These are phyloP conservation scores for Venustoraphidia nigricollis DNA, from an alignment of 2,888 invertebrate species.

Conservation along the genomic window DNA sequence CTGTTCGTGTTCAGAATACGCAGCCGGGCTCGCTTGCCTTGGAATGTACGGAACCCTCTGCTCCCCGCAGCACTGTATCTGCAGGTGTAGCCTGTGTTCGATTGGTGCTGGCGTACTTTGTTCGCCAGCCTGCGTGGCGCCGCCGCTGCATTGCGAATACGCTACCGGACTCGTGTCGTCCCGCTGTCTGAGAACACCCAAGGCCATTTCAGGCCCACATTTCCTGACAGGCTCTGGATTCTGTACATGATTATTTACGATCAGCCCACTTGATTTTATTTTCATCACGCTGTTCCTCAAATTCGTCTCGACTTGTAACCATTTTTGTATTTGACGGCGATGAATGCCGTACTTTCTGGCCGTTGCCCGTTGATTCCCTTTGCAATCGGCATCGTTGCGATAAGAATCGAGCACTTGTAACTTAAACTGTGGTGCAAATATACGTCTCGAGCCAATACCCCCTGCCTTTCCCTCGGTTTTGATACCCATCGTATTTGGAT, in stretches of 20 bases:
- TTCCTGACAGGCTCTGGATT: constrained; percentile 14
- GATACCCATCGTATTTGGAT: constrained; percentile 17
- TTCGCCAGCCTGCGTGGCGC: constrained; percentile 9
- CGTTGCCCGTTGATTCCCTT: constrained; percentile 79
- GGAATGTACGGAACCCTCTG: constrained; percentile 4
- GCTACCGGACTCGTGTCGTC: constrained; percentile 21
- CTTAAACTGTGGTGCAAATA: constrained; percentile 81
- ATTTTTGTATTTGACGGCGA: constrained; percentile 80
- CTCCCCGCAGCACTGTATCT: neutral
- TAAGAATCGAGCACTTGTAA: constrained; percentile 79
- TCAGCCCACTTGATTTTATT: constrained; percentile 17
- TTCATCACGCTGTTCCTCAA: constrained; percentile 56
- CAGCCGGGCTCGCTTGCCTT: constrained; percentile 7
- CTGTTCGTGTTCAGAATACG: constrained; percentile 11
- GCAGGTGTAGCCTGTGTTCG: constrained; percentile 3
- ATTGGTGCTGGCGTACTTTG: constrained; percentile 1
- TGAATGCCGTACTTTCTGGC: constrained; percentile 84
- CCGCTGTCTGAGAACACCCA: constrained; percentile 26
- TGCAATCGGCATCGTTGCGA: constrained; percentile 70
- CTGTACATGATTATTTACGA: neutral
- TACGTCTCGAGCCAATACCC: constrained; percentile 65
- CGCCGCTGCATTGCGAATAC: constrained; percentile 8
- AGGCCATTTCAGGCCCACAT: constrained; percentile 21
- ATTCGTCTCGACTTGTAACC: constrained; percentile 73
- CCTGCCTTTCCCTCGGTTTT: constrained; percentile 22